Conservation (phyloP, 2,113 vertebrate genomes). For the Sylvicapra grimmia region DNA sequence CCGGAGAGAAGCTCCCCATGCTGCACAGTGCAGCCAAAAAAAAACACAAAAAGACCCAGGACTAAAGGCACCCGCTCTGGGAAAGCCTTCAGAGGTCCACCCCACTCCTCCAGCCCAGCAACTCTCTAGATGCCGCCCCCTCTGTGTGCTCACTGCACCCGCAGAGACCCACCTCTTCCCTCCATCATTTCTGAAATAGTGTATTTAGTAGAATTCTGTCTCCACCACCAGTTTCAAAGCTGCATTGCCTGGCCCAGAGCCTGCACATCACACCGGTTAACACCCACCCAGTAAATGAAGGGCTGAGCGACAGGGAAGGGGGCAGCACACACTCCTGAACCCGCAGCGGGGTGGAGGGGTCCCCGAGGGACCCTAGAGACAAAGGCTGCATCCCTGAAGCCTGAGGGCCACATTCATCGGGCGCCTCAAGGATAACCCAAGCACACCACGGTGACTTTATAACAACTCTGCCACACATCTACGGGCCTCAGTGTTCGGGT, state of each 20-base stretch:
- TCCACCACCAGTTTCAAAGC: background rate
- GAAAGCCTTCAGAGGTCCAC: background rate
- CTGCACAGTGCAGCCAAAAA: background rate
- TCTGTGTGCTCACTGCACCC: rapidly evolving
- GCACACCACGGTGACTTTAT: background rate
- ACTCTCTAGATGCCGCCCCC: background rate
- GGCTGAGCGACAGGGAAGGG: background rate
- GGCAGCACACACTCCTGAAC: background rate
- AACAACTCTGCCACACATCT: background rate
- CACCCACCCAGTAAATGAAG: background rate
- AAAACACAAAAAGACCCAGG: background rate
- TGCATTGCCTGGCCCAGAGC: background rate
- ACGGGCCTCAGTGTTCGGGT: background rate
- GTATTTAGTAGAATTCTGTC: background rate
- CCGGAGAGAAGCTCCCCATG: background rate
- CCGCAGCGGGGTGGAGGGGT: rapidly evolving
- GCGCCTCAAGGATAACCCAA: background rate
- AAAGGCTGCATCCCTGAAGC: background rate
- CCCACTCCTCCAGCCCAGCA: background rate
- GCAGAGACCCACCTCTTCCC: background rate
- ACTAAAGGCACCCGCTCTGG: background rate
- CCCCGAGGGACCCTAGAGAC: background rate
- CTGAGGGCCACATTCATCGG: background rate
- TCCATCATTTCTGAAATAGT: background rate
- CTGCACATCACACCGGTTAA: too few relatives aligned